Evolutionary conservation across 2,797 vertebrate species (phyloP).

Genomic region (Sus cebifrons): DNA sequence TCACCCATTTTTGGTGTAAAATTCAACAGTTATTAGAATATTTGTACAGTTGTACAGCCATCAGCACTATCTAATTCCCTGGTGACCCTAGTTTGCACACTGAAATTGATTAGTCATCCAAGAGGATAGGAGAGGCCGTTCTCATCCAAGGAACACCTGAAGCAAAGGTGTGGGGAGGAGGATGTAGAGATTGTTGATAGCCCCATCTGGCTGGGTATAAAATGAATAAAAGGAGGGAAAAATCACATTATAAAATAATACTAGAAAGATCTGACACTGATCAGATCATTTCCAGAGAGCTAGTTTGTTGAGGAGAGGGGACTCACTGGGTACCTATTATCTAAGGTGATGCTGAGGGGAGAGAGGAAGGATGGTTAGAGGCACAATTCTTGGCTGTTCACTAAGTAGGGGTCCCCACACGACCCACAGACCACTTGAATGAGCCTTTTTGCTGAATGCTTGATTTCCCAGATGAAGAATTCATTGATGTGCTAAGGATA

Average conservation of each 20-base stretch:
- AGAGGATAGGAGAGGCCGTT: not conserved
- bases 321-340: not conserved
- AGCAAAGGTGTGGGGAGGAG: not conserved
- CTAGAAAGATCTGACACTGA: not conserved
- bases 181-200: not conserved
- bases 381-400: not conserved
- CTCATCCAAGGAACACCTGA: not conserved
- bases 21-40: not conserved
- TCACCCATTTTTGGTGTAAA: not conserved
- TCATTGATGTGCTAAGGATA: not conserved
- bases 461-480: not conserved
- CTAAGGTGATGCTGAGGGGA: not conserved
- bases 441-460: not conserved
- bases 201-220: not conserved
- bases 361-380: not conserved
- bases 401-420: not conserved
- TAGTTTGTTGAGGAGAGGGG: not conserved
- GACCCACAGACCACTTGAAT: not conserved
- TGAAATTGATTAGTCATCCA: not conserved
- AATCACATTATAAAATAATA: not conserved
- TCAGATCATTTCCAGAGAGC: not conserved
- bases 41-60: not conserved
- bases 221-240: slow-evolving; percentile 10
- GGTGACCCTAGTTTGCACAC: not conserved
- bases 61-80: not conserved